Evolutionary conservation across 2,113 vertebrate species (phyloP), one percentile per base, ranked within the genome.

Genomic region (Megaptera novaeangliae): DNA sequence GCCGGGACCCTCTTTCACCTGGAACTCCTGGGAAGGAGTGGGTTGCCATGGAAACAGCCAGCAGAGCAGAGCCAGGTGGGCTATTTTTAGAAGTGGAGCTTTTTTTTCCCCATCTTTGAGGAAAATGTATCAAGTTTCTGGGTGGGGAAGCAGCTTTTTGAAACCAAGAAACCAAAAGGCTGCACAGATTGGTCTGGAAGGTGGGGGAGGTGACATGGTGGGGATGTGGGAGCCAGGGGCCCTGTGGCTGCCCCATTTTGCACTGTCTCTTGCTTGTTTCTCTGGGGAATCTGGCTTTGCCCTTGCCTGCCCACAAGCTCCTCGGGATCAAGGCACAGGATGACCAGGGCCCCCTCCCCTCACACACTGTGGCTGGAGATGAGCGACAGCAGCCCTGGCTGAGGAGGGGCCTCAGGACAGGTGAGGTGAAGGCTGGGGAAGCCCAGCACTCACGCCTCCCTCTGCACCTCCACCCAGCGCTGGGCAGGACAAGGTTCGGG

Each of bases 41-140:
- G 9, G 99, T 99, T 99, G 98, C 99, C 97, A 94, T 99, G 98
- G 99, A 98, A 99, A 99, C 99, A 96, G 96, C 89, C 71, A 84
- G 91, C 95, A 84, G 95, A 49, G 97, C 0, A 31, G 94, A 98
- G 7, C 88, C 52, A 75, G 91, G 87, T 52, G 69, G 89, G 95
- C 92, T 99, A 98, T 98, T 99, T 99, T 98, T 97, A 99, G 98
- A 97, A 96, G 46, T 86, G 97, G 96, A 97, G 94, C 97, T 97
- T 81, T 87, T 49, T 49, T 13, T 29, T 2, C 74, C 97, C 96
- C 98, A 98, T 96, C 96, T 94, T 85, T 94, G 96, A 66, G 96
- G 87, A 96, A 97, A 98, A 97, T 49, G 59, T 95, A 97, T 98
- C 49, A 52, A 96, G 46, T 97, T 97, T 97, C 85, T 82, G 36